Percentiles rank a stretch among this genome's conserved stretches.
Conservation (phyloP, 2,113 vertebrate species). For the Scomber japonicus region DNA sequence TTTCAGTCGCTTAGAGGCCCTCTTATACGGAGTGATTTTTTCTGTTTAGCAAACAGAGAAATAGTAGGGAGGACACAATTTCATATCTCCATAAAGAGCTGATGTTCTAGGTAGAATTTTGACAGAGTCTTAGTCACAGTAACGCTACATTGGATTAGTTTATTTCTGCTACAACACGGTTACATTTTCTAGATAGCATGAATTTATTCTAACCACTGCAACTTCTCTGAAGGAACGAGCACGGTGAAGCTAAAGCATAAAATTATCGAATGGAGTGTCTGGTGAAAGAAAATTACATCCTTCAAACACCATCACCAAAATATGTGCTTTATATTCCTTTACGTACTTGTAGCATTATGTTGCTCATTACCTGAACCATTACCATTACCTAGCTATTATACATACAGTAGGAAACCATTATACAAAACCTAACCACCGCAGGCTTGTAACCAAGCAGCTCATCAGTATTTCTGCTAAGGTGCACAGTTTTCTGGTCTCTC, state of each 20-base stretch:
- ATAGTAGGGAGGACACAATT: conserved; percentile 29
- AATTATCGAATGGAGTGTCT: conserved; percentile 53
- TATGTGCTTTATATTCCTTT: conserved; percentile 58
- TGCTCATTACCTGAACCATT: conserved; percentile 74
- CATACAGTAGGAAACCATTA: conserved; percentile 62
- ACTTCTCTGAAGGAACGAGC: conserved; percentile 23
- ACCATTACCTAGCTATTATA: conserved; percentile 68
- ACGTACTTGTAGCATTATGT: conserved; percentile 69
- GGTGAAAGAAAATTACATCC: conserved; percentile 56
- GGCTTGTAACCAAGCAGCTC: conserved; percentile 70
- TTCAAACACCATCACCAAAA: conserved; percentile 57
- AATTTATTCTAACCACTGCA: conserved; percentile 58
- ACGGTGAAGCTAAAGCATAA: conserved; percentile 34
- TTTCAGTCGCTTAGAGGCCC: conserved; percentile 58
- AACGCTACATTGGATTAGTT: conserved; percentile 39
- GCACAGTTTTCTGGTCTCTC: conserved; percentile 61
- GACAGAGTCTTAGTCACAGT: conserved; percentile 46
- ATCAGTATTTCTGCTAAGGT: conserved; percentile 79
- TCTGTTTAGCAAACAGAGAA: conserved; percentile 50
- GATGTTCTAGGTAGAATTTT: conserved; percentile 23
- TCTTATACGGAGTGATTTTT: conserved; percentile 48
- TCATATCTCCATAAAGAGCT: conserved; percentile 31
- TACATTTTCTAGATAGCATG: conserved; percentile 49
- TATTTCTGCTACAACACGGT: conserved; percentile 36
- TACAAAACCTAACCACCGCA: conserved; percentile 66